Conservation (phyloP, 2,113 vertebrate species). For the Hemiscyllium ocellatum region DNA sequence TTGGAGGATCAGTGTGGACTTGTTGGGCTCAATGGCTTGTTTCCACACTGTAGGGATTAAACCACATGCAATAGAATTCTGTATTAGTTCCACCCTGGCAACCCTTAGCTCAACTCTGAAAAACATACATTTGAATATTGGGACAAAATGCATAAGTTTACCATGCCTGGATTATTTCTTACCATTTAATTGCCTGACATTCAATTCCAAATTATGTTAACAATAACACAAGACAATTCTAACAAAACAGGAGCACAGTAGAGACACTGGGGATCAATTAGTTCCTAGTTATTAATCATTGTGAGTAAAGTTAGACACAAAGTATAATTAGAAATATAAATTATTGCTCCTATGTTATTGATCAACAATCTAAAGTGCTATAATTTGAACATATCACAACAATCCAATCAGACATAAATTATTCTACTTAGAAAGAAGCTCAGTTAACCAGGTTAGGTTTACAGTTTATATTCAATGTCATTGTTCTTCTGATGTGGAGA, state of each 20-base stretch:
- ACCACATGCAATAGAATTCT: neutral
- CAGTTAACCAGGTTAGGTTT: neutral
- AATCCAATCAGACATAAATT: neutral
- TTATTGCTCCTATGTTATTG: neutral
- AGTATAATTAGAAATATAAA: neutral
- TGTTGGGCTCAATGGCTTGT: too few relatives aligned
- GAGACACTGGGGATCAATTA: neutral
- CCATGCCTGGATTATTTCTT: neutral
- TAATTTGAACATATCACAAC: neutral
- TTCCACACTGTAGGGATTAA: neutral
- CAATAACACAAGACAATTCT: neutral
- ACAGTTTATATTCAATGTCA: neutral
- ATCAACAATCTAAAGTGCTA: neutral
- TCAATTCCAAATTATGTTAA: neutral
- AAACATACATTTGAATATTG: neutral
- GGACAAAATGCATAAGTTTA: neutral
- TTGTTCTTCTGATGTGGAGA: too few relatives aligned
- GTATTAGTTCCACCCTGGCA: neutral
- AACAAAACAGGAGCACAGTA: neutral
- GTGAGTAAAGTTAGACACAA: neutral
- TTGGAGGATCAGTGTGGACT: too few relatives aligned
- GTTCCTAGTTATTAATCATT: neutral
- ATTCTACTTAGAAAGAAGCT: neutral
- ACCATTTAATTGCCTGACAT: neutral
- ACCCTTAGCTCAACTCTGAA: neutral